Evolutionary conservation across 2,888 invertebrate genomes (phyloP).

Genomic region (Leucoptera coffeella): DNA sequence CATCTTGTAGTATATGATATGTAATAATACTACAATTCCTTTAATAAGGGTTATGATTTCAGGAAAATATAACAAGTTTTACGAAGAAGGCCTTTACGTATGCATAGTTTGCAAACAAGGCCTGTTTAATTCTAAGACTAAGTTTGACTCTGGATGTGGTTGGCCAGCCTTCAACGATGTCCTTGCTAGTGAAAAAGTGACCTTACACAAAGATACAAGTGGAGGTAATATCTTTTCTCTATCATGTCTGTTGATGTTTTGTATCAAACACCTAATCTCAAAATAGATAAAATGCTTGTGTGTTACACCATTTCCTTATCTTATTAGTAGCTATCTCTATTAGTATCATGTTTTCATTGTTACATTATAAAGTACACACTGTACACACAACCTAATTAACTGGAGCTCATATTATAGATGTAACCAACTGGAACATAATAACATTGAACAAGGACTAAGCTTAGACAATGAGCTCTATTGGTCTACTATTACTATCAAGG

Average conservation of each 20-base stretch:
- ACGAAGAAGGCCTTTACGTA: constrained; percentile 84
- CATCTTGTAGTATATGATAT: no score
- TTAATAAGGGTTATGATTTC: constrained; percentile 24
- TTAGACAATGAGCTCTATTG: constrained; percentile 10
- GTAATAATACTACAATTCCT: no score
- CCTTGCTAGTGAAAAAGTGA: constrained; percentile 79
- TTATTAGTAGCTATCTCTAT: no score
- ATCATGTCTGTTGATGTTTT: neutral
- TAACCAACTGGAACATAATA: neutral
- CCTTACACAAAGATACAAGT: constrained; percentile 82
- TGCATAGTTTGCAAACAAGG: constrained; percentile 90
- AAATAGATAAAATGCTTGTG: no score
- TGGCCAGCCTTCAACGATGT: constrained; percentile 99
- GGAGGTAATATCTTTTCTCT: constrained; percentile 62
- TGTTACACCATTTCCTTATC: no score
- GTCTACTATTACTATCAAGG: constrained; percentile 1
- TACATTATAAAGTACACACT: no score
- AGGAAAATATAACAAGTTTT: constrained; percentile 85
- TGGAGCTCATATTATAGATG: no score
- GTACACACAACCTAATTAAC: no score
- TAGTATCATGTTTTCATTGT: no score
- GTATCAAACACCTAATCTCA: no score
- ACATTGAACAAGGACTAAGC: constrained; percentile 12
- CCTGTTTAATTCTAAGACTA: constrained; percentile 87
- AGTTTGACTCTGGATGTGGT: constrained; percentile 95